These are phyloP conservation scores for Neolamprologus ventralis DNA, from an alignment of 2,113 vertebrate species.

Conservation along the genomic window DNA sequence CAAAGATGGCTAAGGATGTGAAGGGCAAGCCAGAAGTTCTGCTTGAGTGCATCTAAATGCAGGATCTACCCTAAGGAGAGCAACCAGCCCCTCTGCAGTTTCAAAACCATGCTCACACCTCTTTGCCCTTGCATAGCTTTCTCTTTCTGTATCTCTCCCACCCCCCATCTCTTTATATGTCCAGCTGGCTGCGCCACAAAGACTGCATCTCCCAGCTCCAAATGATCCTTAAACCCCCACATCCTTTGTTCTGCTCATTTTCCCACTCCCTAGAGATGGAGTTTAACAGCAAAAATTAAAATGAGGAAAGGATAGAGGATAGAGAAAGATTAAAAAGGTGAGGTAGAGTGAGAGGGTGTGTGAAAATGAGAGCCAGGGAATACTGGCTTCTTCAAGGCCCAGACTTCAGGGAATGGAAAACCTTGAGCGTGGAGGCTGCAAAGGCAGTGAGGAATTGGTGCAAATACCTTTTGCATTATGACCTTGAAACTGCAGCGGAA, in stretches of 20 bases:
- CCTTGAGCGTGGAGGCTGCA: neutral
- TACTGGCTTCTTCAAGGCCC: neutral
- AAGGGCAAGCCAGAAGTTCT: conserved; percentile 62
- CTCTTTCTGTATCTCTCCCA: conserved; percentile 45
- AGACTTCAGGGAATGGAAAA: neutral
- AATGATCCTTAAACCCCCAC: conserved; percentile 68
- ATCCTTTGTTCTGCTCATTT: conserved; percentile 75
- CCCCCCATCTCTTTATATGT: conserved; percentile 72
- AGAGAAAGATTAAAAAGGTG: conserved; percentile 9
- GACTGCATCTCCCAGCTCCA: conserved; percentile 56
- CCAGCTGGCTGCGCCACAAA: conserved; percentile 78
- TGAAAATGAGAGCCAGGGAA: conserved; percentile 3
- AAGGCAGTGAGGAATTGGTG: neutral
- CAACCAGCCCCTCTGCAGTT: conserved; percentile 28
- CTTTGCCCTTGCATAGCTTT: conserved; percentile 50
- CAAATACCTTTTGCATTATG: neutral
- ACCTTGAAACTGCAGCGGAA: neutral
- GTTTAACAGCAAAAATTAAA: conserved; percentile 55
- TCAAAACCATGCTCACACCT: conserved; percentile 61
- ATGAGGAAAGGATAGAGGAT: conserved; percentile 38
- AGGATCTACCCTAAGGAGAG: conserved; percentile 37
- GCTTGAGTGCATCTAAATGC: conserved; percentile 72
- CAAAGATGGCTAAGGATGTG: conserved; percentile 46
- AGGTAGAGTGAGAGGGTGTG: conserved; percentile 14
- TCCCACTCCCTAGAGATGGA: conserved; percentile 73